Conservation (phyloP, 2,797 vertebrate genomes). For the Acanthurus tractus region DNA sequence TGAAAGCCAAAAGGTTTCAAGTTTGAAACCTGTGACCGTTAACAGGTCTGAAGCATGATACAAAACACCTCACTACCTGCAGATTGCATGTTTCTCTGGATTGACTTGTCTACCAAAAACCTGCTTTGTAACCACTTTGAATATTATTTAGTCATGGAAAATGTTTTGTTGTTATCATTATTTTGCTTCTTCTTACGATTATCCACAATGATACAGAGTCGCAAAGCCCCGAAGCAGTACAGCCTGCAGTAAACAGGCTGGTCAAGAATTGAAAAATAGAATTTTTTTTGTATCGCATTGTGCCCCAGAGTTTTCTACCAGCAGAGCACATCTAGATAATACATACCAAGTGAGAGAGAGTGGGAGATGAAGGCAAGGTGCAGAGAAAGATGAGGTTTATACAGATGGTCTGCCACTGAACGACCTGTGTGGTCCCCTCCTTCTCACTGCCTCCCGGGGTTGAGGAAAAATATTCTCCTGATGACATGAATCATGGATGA, state of each 20-base stretch:
- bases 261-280: slow-evolving; percentile 25
- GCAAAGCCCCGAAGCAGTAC: neutral
- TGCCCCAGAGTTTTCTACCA: slow-evolving; percentile 9
- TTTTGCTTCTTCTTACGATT: slow-evolving; percentile 2
- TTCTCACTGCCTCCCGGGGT: slow-evolving; percentile 6
- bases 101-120: slow-evolving; percentile 5
- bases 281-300: slow-evolving; percentile 9
- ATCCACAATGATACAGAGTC: neutral
- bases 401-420: slow-evolving; percentile 30
- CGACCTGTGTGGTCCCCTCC: slow-evolving; percentile 21
- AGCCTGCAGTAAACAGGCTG: slow-evolving; percentile 13
- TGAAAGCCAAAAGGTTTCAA: neutral
- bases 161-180: slow-evolving; percentile 5
- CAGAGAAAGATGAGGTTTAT: slow-evolving; percentile 30
- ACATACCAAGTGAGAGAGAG: slow-evolving; percentile 14
- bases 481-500: slow-evolving; percentile 63
- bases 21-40: neutral
- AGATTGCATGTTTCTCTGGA: neutral
- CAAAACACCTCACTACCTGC: neutral
- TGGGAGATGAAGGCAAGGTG: slow-evolving; percentile 10
- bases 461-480: slow-evolving; percentile 41
- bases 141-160: slow-evolving; percentile 24
- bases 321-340: slow-evolving; percentile 32
- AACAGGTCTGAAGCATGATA: neutral
- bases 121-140: slow-evolving; percentile 8